These are phyloP conservation scores for Mellilla xanthometata DNA, from an alignment of 2,888 invertebrate genomes.

Conservation along the genomic window DNA sequence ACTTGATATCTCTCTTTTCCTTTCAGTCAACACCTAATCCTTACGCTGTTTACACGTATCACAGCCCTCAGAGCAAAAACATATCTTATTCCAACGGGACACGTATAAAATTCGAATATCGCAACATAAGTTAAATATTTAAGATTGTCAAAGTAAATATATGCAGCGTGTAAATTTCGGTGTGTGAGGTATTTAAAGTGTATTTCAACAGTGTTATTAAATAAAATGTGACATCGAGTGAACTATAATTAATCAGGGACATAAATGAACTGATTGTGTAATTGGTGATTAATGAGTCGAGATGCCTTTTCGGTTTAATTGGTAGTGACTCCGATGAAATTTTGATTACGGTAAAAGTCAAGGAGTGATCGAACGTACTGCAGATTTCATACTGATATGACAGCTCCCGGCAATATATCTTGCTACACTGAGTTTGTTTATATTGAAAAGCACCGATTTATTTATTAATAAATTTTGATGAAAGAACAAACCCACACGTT, in stretches of 20 bases:
- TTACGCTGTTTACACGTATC: constrained; percentile 30
- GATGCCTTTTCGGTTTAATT: constrained; percentile 13
- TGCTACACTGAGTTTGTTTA: no score
- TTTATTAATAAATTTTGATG: no score
- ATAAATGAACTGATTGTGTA: constrained; percentile 14
- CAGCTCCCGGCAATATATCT: neutral
- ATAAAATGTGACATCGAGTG: constrained; percentile 25
- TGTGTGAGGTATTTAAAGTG: constrained; percentile 26
- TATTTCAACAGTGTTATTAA: constrained; percentile 22
- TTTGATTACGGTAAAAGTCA: constrained; percentile 19
- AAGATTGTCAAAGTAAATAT: constrained; percentile 22
- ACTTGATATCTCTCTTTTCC: constrained; percentile 27
- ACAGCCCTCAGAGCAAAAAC: constrained; percentile 7
- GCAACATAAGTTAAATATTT: constrained; percentile 12
- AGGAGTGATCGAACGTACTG: constrained; percentile 3
- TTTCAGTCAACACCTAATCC: constrained; percentile 32
- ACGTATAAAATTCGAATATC: constrained; percentile 13
- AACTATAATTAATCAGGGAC: constrained; percentile 23
- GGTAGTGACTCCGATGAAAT: constrained; percentile 5
- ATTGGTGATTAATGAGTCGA: constrained; percentile 9
- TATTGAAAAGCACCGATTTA: no score
- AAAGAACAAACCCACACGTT: no score
- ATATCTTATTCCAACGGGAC: constrained; percentile 6
- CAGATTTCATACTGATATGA: constrained; percentile 6
- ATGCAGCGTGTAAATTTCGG: constrained; percentile 19